These are phyloP conservation scores for Meleagris gallopavo DNA, from an alignment of 2,113 vertebrate genomes.

Conservation along the genomic window DNA sequence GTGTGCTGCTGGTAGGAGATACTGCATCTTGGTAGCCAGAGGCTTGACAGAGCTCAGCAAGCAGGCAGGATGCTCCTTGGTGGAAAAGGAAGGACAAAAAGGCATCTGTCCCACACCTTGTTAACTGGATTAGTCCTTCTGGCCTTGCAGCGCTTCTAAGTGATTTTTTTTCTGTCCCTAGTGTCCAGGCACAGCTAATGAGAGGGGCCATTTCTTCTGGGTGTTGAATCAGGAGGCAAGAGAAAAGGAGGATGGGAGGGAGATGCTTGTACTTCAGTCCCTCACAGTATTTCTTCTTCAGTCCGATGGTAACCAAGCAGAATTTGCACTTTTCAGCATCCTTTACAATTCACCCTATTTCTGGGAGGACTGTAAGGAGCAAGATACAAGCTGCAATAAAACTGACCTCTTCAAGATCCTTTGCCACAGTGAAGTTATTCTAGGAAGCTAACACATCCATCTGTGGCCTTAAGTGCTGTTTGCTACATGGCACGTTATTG, in stretches of 20 bases:
- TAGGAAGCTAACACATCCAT: background rate
- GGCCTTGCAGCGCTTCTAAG: background rate
- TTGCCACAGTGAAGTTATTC: background rate
- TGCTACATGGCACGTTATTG: background rate
- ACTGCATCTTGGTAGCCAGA: background rate
- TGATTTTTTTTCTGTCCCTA: background rate
- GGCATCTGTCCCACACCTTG: background rate
- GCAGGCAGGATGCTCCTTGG: background rate
- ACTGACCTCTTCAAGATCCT: background rate
- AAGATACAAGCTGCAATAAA: background rate
- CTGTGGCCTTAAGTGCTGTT: conserved; percentile 6
- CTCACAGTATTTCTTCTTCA: background rate
- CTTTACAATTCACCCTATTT: background rate
- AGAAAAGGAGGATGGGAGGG: background rate
- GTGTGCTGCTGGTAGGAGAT: background rate
- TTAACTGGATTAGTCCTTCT: background rate
- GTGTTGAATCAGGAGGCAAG: background rate
- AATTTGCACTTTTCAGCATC: background rate
- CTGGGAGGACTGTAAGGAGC: background rate
- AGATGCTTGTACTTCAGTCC: background rate
- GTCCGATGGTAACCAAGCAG: background rate
- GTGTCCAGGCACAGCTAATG: background rate
- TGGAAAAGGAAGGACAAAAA: background rate
- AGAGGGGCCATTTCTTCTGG: background rate
- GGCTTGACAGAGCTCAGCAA: background rate